phyloP scores from a whole-genome alignment of 1,140 invertebrate species.

The Tetranychus urticae region DNA sequence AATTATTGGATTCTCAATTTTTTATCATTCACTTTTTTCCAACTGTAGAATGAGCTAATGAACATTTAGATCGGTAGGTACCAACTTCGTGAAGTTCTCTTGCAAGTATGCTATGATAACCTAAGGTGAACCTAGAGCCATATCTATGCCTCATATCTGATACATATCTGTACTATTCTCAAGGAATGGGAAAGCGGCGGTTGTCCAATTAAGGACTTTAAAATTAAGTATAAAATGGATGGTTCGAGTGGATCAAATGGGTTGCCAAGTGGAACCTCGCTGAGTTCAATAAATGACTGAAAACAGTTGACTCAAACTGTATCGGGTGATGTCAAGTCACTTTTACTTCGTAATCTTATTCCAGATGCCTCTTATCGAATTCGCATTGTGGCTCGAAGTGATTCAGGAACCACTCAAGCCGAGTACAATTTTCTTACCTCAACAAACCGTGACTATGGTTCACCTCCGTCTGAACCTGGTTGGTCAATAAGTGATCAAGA shows the following conservation, averaged over 20 bases:
- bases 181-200: conserved; percentile 80
- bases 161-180: conserved; percentile 62
- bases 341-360: conserved; percentile 15
- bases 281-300: not conserved
- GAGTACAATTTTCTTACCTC: conserved; percentile 36
- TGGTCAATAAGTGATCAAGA: not conserved
- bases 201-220: conserved; percentile 83
- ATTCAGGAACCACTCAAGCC: conserved; percentile 22
- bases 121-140: conserved; percentile 15
- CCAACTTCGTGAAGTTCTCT: no score
- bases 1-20: no score
- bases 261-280: conserved; percentile 38
- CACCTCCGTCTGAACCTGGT: not conserved
- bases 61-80: no score
- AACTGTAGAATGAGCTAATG: no score
- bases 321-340: not conserved
- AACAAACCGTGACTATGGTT: not conserved
- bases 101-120: no score
- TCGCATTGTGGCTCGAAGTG: conserved; percentile 21
- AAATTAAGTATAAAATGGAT: conserved; percentile 70
- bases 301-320: not conserved
- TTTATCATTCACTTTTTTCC: no score
- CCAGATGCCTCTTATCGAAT: conserved; percentile 23
- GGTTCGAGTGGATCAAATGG: no score
- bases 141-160: conserved; percentile 30